Conservation (phyloP, 2,113 vertebrate genomes). For the Orientallactaga bullata region DNA sequence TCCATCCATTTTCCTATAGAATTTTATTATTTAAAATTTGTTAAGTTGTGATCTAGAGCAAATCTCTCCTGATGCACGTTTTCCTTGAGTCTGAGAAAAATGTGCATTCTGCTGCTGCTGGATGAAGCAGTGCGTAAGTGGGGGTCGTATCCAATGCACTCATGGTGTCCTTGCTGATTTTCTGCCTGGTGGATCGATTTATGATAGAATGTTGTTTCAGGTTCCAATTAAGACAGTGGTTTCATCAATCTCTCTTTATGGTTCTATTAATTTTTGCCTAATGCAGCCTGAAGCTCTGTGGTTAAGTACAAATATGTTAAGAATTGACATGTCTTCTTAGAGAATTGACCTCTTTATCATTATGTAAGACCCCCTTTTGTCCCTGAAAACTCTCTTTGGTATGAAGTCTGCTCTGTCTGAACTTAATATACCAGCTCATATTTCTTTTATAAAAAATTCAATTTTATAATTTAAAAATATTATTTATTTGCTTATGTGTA, state of each 20-base stretch:
- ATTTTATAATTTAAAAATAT: too few relatives aligned
- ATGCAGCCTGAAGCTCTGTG: neutral
- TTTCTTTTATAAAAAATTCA: neutral
- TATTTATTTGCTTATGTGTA: too few relatives aligned
- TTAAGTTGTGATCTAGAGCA: neutral
- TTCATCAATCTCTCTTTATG: neutral
- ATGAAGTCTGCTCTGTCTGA: neutral
- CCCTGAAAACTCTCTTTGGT: neutral
- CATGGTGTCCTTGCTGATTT: neutral
- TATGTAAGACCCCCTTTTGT: neutral
- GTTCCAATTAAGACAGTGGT: neutral
- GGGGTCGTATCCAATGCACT: neutral
- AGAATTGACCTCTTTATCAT: neutral
- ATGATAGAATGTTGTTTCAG: neutral
- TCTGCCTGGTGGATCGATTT: neutral
- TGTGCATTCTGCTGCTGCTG: neutral
- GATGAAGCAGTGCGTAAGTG: neutral
- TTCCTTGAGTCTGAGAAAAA: neutral
- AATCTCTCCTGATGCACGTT: neutral
- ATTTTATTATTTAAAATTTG: neutral
- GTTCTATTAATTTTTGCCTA: neutral
- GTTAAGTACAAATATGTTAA: neutral
- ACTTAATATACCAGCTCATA: neutral
- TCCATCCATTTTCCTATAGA: too few relatives aligned
- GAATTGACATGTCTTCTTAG: neutral